phyloP scores from a whole-genome alignment of 2,797 vertebrate genomes.

The Furcifer pardalis region DNA sequence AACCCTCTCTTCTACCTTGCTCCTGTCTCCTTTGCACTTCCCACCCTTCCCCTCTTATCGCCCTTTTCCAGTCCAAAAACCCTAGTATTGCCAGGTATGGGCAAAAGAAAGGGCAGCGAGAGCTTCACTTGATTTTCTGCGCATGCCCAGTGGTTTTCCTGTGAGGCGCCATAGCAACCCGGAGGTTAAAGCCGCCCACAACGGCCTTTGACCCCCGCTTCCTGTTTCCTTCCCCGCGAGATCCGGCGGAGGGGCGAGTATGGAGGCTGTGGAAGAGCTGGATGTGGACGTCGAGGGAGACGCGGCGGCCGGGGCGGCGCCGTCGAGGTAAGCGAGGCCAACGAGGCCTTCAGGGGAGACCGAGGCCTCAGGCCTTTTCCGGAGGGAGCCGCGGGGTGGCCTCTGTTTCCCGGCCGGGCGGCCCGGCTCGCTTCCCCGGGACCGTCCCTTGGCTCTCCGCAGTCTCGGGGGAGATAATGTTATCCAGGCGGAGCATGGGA shows the following conservation, averaged over 20 bases:
- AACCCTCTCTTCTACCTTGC: no score
- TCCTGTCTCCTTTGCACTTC: no score
- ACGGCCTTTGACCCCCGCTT: background rate
- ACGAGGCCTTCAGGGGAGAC: background rate
- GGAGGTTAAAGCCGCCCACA: no score
- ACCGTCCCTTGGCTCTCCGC: no score
- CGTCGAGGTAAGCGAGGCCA: slow-evolving; percentile 57
- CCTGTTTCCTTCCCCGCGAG: slow-evolving; percentile 36
- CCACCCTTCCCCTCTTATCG: no score
- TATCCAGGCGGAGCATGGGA: no score
- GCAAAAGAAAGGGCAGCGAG: no score
- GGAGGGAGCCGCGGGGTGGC: no score
- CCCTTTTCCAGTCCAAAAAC: no score
- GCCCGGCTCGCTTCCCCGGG: background rate
- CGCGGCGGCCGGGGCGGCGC: background rate
- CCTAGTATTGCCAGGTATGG: no score
- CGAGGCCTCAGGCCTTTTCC: no score
- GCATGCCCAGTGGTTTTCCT: background rate
- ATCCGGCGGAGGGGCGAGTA: slow-evolving; percentile 21
- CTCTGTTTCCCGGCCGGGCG: background rate
- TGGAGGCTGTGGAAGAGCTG: slow-evolving; percentile 73
- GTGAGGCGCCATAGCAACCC: background rate
- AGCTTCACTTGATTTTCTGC: background rate
- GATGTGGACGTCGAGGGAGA: slow-evolving; percentile 79
- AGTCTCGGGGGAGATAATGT: no score